Base-by-base conservation (phyloP, 1,140 invertebrate species). In the Heterodera schachtii region DNA sequence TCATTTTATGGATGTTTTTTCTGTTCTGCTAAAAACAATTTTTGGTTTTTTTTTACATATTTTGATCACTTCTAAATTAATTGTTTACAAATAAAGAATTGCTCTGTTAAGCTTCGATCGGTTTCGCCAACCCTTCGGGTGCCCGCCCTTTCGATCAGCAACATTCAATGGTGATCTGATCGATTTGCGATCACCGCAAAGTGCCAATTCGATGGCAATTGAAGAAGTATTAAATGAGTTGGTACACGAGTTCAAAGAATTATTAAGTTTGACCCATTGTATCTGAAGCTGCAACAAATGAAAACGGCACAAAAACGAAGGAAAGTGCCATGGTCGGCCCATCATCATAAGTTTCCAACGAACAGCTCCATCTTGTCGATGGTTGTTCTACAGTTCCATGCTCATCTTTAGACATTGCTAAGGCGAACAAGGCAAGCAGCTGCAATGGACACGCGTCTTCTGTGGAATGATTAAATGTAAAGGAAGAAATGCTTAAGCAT, bases 241-340 rank as follows among this genome's bases (percentile, higher is more conserved):
- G 47, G 9, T 6, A 52, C 11, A 7, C 52, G 31, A 60, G 70
- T 13, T 19, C 47, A 19, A 82, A 82, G 8, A 47, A 66, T 66
- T 73, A 82, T 19, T 81, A 83, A 60, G 82, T 84, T 83, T 76
- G 82, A 83, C 64, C 82, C 82, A 9, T 47, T 83, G n/a, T 83
- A 83, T 44, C 78, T 76, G 64, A 83, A 83, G 64, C 44, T 80
- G 13, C 66, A 75, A 66, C 60, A 73, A 73, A 21, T 41, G 43
- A 5, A 69, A 44, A 19, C 47, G 3, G 77, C 47, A 43, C 31
- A 60, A 71, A 21, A 43, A 66, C 43, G 41, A 13, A 9, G 16
- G 66, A 70, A 73, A 8, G n/a, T 11, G 19, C 44, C 43, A 11
- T 3, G 9, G 31, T 19, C n/a, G 47, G 43, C 16, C 43, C 47